Evolutionary conservation across 2,113 vertebrate genomes (phyloP).

Genomic region (Rhabdornis inornatus): DNA sequence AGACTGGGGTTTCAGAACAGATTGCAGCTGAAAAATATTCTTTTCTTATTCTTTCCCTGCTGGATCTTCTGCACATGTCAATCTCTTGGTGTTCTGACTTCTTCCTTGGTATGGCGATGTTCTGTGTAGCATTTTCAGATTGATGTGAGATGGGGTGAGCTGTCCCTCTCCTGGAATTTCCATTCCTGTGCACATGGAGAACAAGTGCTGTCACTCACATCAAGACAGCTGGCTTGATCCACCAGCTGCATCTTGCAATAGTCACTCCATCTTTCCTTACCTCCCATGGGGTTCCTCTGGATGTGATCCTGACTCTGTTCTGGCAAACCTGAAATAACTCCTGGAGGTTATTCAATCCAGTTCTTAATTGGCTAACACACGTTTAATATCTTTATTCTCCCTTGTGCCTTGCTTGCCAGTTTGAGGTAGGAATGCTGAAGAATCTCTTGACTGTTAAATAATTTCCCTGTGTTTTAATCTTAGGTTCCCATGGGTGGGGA

Average conservation of each 20-base stretch:
- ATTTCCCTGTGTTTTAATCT: not conserved
- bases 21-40: not conserved
- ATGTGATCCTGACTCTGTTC: not conserved
- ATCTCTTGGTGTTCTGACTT: not conserved
- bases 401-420: not conserved
- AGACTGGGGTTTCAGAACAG: not conserved
- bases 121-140: not conserved
- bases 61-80: not conserved
- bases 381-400: not conserved
- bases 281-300: not conserved
- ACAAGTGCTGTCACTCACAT: not conserved
- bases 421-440: not conserved
- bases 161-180: not conserved
- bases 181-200: not conserved
- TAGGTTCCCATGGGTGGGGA: conserved; percentile 88
- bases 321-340: not conserved
- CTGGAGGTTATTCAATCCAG: not conserved
- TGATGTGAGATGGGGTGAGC: not conserved
- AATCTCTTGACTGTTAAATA: not conserved
- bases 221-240: not conserved
- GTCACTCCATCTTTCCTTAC: not conserved
- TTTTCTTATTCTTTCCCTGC: not conserved
- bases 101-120: not conserved
- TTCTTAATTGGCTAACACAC: not conserved
- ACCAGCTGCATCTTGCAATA: not conserved